phyloP scores from a whole-genome alignment of 2,797 vertebrate species.

The Schizopygopsis malacanthus region DNA sequence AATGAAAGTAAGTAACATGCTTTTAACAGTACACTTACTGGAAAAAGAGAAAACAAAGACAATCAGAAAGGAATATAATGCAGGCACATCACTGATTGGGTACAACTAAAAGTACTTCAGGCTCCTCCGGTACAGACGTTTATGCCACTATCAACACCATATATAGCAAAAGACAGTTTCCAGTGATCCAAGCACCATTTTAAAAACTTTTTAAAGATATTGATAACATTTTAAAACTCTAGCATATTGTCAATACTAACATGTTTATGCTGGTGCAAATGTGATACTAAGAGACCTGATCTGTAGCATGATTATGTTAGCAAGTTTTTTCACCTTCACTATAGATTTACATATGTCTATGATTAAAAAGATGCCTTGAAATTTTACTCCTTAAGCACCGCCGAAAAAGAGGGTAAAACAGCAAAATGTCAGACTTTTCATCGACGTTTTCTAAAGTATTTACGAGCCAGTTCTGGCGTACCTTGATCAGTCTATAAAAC shows the following conservation, averaged over 20 bases:
- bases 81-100: slow-evolving; percentile 19
- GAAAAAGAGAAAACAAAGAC: slow-evolving; percentile 40
- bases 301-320: slow-evolving; percentile 5
- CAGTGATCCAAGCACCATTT: slow-evolving; percentile 23
- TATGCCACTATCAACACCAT: slow-evolving; percentile 16
- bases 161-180: slow-evolving; percentile 3
- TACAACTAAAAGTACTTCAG: slow-evolving; percentile 9
- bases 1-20: slow-evolving; percentile 36
- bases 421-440: background rate
- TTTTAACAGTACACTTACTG: slow-evolving; percentile 37
- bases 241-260: background rate
- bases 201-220: slow-evolving; percentile 7
- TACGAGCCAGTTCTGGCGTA: background rate
- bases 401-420: background rate
- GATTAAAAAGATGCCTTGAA: slow-evolving; percentile 14
- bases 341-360: background rate
- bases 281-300: slow-evolving; percentile 10
- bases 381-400: background rate
- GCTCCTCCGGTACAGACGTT: slow-evolving; percentile 21
- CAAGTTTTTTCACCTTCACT: background rate
- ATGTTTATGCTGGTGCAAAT: slow-evolving; percentile 40
- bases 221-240: background rate
- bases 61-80: slow-evolving; percentile 39
- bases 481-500: background rate
- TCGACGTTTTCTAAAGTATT: slow-evolving; percentile 14